Percentiles rank a stretch among this genome's conserved stretches.
phyloP scores from a whole-genome alignment of 2,113 vertebrate genomes.

The Dinomys branickii region DNA sequence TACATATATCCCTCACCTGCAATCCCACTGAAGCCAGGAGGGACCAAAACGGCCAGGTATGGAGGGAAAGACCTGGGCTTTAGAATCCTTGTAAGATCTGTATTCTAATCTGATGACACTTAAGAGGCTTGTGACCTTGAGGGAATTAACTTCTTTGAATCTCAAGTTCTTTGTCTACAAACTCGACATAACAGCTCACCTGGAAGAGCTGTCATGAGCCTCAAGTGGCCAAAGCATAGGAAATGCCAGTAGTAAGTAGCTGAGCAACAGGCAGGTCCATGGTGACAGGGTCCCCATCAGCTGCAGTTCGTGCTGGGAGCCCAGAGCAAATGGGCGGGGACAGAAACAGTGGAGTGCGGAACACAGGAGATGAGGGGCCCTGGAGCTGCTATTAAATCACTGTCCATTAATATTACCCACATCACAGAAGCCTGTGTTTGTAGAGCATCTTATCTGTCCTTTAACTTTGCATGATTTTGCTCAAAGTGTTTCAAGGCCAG shows the following conservation, averaged over 20 bases:
- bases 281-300: neutral
- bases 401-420: neutral
- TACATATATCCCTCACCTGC: neutral
- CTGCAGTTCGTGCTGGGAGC: neutral
- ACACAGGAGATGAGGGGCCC: neutral
- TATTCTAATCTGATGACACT: neutral
- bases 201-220: neutral
- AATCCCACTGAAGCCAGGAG: neutral
- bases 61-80: neutral
- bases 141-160: neutral
- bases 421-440: neutral
- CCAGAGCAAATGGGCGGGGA: neutral
- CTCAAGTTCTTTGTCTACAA: neutral
- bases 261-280: neutral
- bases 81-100: neutral
- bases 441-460: neutral
- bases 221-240: neutral
- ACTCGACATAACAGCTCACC: neutral
- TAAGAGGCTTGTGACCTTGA: neutral
- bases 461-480: neutral
- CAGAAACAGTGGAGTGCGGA: neutral
- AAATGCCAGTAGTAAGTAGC: neutral
- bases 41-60: neutral
- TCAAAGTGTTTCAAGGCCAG: neutral
- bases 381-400: neutral